phyloP scores from a whole-genome alignment of 2,113 vertebrate species.

The Dipodomys stephensi region DNA sequence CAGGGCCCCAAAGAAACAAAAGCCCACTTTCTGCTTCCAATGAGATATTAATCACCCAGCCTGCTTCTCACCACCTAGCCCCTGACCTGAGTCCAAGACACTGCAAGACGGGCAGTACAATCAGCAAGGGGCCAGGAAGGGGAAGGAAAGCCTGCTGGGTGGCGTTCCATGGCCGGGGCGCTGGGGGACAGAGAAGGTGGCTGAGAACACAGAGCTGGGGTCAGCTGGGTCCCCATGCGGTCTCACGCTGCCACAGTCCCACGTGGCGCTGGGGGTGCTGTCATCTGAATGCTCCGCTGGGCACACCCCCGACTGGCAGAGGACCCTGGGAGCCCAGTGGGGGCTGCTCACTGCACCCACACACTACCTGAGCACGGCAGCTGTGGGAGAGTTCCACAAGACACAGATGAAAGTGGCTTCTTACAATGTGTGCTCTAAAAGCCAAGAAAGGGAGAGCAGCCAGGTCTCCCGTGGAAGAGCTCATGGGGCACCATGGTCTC shows the following conservation, averaged over 20 bases:
- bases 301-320: neutral
- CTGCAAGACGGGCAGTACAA: neutral
- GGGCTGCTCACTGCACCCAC: neutral
- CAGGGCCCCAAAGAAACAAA: neutral
- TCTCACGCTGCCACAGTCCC: neutral
- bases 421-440: neutral
- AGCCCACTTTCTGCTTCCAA: no score
- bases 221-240: neutral
- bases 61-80: neutral
- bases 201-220: neutral
- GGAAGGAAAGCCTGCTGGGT: neutral
- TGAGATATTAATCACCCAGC: neutral
- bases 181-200: neutral
- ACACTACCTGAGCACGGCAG: neutral
- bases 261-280: neutral
- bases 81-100: neutral
- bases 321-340: neutral
- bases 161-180: neutral
- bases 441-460: neutral
- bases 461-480: neutral
- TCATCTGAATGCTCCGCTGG: neutral
- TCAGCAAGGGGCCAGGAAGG: fast-evolving
- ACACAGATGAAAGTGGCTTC: neutral
- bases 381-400: neutral
- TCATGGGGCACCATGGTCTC: fast-evolving